Evolutionary conservation across 2,113 vertebrate genomes (phyloP), one percentile per base, ranked within the genome.

Genomic region (Smithornis capensis): DNA sequence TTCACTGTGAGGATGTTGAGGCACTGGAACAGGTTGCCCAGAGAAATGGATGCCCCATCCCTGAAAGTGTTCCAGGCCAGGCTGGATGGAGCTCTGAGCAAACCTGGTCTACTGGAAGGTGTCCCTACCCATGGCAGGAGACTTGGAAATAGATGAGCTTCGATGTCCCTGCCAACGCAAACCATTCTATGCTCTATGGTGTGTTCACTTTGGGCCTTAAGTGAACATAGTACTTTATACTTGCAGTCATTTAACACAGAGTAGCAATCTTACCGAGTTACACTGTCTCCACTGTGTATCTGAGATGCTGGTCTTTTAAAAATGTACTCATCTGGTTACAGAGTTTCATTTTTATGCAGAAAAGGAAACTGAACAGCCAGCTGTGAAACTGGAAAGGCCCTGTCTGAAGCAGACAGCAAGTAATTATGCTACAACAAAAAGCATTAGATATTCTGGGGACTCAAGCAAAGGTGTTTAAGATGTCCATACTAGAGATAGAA

Each of bases 221-320:
- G 59, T 44, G 68, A 76, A 10, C 4, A 1, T 0, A 4, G 16
- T 9, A 3, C 10, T 62, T 49, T 12, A 2, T 5, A 11, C 17
- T 33, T 2, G 7, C 14, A 18, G 22, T 10, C 4, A 5, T 52
- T 50, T 28, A 24, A 25, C 31, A 10, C 12, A 27, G 23, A 8
- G 10, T 1, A 7, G 68, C 24, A 27, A 3, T 19, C 4, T 12
- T 10, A 15, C 33, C 6, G 28, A 19, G 3, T 67, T 82, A 11
- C 0, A 3, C 6, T 7, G 25, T 64, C 19, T 42, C 28, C 18
- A 2, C 31, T 23, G 19, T 50, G 47, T 27, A 9, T 27, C 45
- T 19, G 21, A 49, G 44, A 5, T 33, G 15, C 19, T 27, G 5
- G 12, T 13, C 22, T 50, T 49, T 44, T 31, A 22, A 55, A 75